Evolutionary conservation across 2,888 invertebrate species (phyloP), one percentile per base, ranked within the genome.

Genomic region (Hirtodrosophila alboralis): DNA sequence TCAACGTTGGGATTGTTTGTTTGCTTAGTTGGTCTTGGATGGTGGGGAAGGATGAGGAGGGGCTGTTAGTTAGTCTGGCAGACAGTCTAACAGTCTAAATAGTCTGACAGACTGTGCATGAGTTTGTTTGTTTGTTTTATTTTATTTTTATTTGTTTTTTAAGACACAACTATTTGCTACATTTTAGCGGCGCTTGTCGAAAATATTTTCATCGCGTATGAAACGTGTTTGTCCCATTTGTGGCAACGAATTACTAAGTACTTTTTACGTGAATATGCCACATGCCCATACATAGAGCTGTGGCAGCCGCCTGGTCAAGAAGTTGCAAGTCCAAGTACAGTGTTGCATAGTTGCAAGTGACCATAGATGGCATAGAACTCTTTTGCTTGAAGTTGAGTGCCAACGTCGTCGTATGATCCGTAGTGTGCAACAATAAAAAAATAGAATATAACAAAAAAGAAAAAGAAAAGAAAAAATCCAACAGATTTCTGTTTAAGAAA

Each of bases 201-300:
- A 75, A 73, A 63, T 51, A 66, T 72, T 53, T 61, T 59, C 63
- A 66, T 58, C 52, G 59, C 58, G 49, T 52, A 30, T 36, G 38
- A 52, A 62, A 72, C 71, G 75, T 72, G 72, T 72, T 62, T 68
- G 62, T 43, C 28, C 74, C 78, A 78, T 76, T 75, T 76, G 76
- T 54, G 78, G 73, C 63, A 60, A 68, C 58, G 36, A 58, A 48
- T 61, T 60, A 44, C 61, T 49, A 60, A 58, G 64, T 59, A 57
- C 58, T 57, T 53, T 53, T 58, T 31, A 47, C 34, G 37, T 56
- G 51, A 26, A 43, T 23, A 51, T 68, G 68, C 58, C 64, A 66
- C 45, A 67, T 66, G 66, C 28, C 67, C 67, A 67, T 67, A 67
- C n/a, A n/a, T n/a, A n/a, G n/a, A n/a, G n/a, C n/a, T n/a, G n/a